These are phyloP conservation scores for Grus americana DNA, from an alignment of 2,113 vertebrate species.

Conservation along the genomic window DNA sequence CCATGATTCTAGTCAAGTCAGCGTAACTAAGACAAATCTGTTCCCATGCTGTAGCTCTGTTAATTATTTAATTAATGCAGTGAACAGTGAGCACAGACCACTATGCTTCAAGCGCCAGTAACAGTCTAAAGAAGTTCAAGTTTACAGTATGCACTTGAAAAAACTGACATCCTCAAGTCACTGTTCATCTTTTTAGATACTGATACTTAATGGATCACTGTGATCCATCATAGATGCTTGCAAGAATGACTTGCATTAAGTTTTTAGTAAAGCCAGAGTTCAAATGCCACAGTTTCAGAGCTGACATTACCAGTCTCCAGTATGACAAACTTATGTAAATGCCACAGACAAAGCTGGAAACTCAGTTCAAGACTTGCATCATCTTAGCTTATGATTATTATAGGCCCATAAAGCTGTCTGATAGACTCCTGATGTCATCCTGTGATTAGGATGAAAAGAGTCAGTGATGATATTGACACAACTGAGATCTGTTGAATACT, in stretches of 20 bases:
- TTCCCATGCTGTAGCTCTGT: background rate
- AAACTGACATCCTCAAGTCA: background rate
- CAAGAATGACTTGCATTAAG: background rate
- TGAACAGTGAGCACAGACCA: background rate
- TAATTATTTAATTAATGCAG: background rate
- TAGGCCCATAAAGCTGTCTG: background rate
- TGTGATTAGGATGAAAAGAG: conserved; percentile 43
- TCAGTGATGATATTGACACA: background rate
- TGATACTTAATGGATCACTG: background rate
- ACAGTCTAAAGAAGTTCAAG: background rate
- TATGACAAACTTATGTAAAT: background rate
- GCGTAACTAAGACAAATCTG: background rate
- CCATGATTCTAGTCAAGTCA: background rate
- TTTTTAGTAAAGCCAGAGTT: background rate
- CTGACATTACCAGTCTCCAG: background rate
- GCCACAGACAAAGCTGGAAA: background rate
- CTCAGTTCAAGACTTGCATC: background rate
- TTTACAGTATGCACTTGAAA: background rate
- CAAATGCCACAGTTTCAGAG: background rate
- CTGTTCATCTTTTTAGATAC: background rate
- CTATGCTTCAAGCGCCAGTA: background rate
- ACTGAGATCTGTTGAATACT: background rate
- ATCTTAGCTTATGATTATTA: background rate
- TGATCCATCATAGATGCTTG: background rate
- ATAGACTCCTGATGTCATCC: conserved; percentile 26